A percentile compares a stretch with the other conserved stretches of the same genome.
These are phyloP conservation scores for Xiphorhynchus elegans DNA, from an alignment of 2,113 vertebrate species.

Conservation along the genomic window DNA sequence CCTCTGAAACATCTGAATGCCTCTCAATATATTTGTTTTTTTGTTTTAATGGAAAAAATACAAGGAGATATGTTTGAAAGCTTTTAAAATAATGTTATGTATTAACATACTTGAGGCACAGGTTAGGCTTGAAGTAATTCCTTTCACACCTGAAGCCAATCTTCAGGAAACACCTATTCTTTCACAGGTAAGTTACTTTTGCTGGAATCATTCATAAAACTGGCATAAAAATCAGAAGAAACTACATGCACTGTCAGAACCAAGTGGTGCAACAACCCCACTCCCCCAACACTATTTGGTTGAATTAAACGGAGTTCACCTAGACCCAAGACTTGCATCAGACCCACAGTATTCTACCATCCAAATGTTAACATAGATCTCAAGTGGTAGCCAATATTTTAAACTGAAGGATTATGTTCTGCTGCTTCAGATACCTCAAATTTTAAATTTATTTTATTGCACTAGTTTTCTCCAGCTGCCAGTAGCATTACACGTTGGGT, in stretches of 20 bases:
- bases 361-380: not conserved
- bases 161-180: not conserved
- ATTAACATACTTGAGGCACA: not conserved
- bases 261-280: rapidly evolving
- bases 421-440: not conserved
- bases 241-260: not conserved
- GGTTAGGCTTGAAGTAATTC: not conserved
- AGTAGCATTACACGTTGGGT: not conserved
- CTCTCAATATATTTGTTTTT: not conserved
- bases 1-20: not conserved
- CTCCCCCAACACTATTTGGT: not conserved
- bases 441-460: not conserved
- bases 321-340: not conserved
- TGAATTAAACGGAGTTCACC: not conserved
- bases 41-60: not conserved
- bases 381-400: not conserved
- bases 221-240: not conserved
- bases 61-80: not conserved
- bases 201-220: not conserved
- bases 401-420: not conserved
- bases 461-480: not conserved
- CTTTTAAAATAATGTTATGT: not conserved
- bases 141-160: not conserved
- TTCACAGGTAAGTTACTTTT: not conserved
- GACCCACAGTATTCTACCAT: not conserved